Evolutionary conservation across 2,888 invertebrate species (phyloP).

Genomic region (Ichneumoninae sp.): DNA sequence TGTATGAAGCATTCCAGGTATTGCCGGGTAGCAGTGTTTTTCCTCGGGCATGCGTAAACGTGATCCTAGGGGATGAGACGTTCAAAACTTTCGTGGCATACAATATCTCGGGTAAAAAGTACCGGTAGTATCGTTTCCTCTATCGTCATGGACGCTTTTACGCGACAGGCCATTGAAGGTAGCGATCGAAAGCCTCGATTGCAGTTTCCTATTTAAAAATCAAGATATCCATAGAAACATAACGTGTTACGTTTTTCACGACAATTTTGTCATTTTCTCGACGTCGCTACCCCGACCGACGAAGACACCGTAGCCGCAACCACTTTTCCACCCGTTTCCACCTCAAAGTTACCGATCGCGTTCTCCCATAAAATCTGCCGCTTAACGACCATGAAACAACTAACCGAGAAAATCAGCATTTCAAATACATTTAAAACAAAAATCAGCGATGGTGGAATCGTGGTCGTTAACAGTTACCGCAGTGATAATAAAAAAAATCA

Average conservation of each 20-base stretch:
- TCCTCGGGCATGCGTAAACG: slow-evolving; percentile 16
- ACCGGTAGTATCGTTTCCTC: background rate
- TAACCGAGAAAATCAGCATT: too few species aligned
- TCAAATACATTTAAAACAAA: too few species aligned
- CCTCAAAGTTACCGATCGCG: background rate
- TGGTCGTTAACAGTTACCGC: too few species aligned
- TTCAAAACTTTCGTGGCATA: too few species aligned
- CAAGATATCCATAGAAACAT: too few species aligned
- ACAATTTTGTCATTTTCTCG: background rate
- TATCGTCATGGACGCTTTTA: background rate
- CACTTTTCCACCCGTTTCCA: background rate
- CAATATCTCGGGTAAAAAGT: background rate
- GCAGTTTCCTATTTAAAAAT: too few species aligned
- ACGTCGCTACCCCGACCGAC: background rate
- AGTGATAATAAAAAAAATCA: too few species aligned
- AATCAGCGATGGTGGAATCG: too few species aligned
- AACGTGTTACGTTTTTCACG: too few species aligned
- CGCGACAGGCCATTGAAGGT: background rate
- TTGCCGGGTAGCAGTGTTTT: background rate
- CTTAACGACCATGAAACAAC: too few species aligned
- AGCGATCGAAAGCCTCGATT: background rate
- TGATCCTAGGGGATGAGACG: background rate
- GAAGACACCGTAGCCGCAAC: background rate
- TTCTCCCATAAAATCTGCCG: background rate
- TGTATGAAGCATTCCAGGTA: background rate